phyloP scores from a whole-genome alignment of 2,113 vertebrate genomes.

The Larimichthys crocea region DNA sequence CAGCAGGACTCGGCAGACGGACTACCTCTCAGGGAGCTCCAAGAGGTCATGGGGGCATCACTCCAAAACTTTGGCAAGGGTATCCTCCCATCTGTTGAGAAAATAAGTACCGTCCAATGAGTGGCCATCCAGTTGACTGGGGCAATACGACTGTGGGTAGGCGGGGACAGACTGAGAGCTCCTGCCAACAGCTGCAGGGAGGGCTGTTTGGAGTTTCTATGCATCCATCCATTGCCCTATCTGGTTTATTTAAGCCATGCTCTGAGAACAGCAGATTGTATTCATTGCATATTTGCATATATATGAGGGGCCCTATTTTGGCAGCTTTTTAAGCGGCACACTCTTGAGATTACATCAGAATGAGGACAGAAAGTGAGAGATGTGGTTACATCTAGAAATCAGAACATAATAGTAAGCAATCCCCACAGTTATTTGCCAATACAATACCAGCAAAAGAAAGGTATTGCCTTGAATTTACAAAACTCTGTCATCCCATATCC shows the following conservation, averaged over 20 bases:
- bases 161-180: conserved; percentile 44
- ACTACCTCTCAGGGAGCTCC: conserved; percentile 70
- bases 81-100: conserved; percentile 81
- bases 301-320: conserved; percentile 60
- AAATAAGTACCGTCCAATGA: conserved; percentile 65
- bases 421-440: conserved; percentile 53
- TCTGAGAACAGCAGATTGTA: conserved; percentile 71
- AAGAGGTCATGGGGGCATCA: conserved; percentile 69
- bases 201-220: conserved; percentile 52
- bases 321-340: conserved; percentile 68
- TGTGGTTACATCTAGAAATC: conserved; percentile 60
- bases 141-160: conserved; percentile 38
- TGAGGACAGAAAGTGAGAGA: conserved; percentile 67
- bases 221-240: conserved; percentile 47
- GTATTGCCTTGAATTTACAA: conserved; percentile 9
- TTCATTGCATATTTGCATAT: conserved; percentile 81
- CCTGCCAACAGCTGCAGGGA: conserved; percentile 62
- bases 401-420: conserved; percentile 54
- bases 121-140: conserved; percentile 66
- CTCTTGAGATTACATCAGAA: conserved; percentile 59
- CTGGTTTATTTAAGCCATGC: conserved; percentile 73
- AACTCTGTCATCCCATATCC: not conserved
- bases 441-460: conserved; percentile 29
- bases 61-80: conserved; percentile 75
- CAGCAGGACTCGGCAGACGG: conserved; percentile 71